Base-by-base conservation (phyloP, 2,113 vertebrate species). In the Nibea coibor region DNA sequence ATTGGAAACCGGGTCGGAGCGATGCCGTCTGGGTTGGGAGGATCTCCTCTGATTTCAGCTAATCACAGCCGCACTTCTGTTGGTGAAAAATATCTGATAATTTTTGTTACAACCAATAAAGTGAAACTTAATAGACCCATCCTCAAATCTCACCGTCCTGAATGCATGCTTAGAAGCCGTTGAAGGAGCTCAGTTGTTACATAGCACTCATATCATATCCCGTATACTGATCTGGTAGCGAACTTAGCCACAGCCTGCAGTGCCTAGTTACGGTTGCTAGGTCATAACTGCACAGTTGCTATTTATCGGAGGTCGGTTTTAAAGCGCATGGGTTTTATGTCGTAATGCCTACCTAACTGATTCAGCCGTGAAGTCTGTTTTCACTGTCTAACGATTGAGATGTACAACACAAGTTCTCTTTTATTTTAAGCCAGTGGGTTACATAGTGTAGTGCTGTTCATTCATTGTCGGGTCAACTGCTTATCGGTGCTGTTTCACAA, bases 391-490 rank as follows among this genome's bases (percentile, higher is more conserved):
- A 54, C 14, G 10, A 12, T 22, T 28, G 22, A 51, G 19, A 28
- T 31, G 35, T 5, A 24, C 19, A 63, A 28, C 43, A 78, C 10
- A 31, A 53, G 31, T 22, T 65, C 8, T 56, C 24, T 70, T 43
- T 9, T 28, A 43, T 58, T 67, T 31, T 53, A 19, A 69, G 45
- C 26, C 26, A 39, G 0, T 17, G 12, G 7, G 19, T 24, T 12
- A 12, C 16, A 17, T 31, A 10, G n/a, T n/a, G n/a, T n/a, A n/a
- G 24, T 24, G 64, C 14, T 42, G 10, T 35, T 56, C 54, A 43
- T 58, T 66, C 51, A 50, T 26, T 45, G 43, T n/a, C n/a, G n/a
- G n/a, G n/a, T n/a, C n/a, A n/a, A n/a, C n/a, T 53, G 17, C 76
- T 66, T 56, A 28, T 61, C 16, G 2, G 45, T 35, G 28, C n/a